Evolutionary conservation across 2,113 vertebrate species (phyloP).

Genomic region (Bubo blakistoni): DNA sequence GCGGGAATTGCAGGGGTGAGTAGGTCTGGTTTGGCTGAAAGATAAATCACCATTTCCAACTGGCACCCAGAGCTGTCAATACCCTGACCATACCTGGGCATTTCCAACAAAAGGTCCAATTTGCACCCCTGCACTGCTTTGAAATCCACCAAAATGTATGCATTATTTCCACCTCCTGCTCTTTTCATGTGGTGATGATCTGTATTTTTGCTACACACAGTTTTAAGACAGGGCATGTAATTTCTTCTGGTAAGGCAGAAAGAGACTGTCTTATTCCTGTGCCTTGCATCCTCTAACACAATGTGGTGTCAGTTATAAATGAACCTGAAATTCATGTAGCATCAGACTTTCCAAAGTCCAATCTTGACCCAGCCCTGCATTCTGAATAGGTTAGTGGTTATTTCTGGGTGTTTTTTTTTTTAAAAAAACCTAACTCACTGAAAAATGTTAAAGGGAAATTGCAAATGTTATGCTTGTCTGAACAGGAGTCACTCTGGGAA

Average conservation of each 20-base stretch:
- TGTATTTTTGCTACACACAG: neutral
- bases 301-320: neutral
- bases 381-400: neutral
- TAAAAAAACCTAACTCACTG: neutral
- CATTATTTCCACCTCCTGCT: neutral
- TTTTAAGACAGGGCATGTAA: neutral
- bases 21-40: neutral
- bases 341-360: neutral
- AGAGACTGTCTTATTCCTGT: neutral
- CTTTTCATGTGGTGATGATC: rapidly evolving
- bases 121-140: neutral
- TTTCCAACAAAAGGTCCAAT: neutral
- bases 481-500: slow-evolving; percentile 33
- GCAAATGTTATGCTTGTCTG: slow-evolving; percentile 32
- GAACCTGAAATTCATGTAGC: neutral
- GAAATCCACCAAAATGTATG: neutral
- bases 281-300: neutral
- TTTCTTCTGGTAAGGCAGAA: neutral
- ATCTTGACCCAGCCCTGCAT: neutral
- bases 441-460: slow-evolving; percentile 52
- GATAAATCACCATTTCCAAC: neutral
- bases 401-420: neutral
- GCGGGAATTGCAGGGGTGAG: neutral
- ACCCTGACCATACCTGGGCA: neutral
- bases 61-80: neutral